phyloP scores from a whole-genome alignment of 1,140 invertebrate genomes.

The Dendroctonus ponderosae region DNA sequence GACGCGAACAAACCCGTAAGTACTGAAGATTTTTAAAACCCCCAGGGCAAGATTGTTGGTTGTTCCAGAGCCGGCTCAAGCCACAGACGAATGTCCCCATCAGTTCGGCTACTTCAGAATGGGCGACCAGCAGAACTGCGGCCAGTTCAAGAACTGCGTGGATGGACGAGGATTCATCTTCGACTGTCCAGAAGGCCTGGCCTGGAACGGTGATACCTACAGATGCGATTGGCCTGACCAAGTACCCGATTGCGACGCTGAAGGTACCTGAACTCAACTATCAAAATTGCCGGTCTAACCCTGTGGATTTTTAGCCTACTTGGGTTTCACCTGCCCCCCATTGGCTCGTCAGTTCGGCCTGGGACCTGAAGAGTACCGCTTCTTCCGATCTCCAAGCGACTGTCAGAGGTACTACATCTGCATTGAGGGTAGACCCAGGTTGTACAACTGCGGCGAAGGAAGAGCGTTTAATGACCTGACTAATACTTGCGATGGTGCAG shows the following conservation, averaged over 20 bases:
- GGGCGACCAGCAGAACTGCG: conserved; percentile 70
- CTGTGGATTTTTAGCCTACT: conserved; percentile 54
- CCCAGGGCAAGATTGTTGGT: conserved; percentile 6
- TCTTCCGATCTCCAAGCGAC: conserved; percentile 60
- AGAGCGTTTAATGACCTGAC: conserved; percentile 77
- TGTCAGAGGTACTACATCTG: conserved; percentile 84
- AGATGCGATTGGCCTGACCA: conserved; percentile 87
- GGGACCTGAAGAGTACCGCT: conserved; percentile 55
- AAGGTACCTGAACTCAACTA: conserved; percentile 55
- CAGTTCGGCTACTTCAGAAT: conserved; percentile 80
- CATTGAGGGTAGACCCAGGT: conserved; percentile 66
- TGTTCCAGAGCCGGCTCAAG: conserved; percentile 58
- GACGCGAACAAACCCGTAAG: conserved; percentile 70
- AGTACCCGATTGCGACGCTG: conserved; percentile 72
- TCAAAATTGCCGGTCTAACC: neutral
- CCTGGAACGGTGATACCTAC: conserved; percentile 74
- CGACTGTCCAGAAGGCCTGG: conserved; percentile 70
- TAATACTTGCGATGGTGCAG: conserved; percentile 71
- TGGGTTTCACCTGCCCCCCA: conserved; percentile 67
- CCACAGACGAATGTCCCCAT: conserved; percentile 78
- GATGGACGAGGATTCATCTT: conserved; percentile 61
- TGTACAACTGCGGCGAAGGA: conserved; percentile 73
- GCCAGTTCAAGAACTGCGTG: conserved; percentile 82
- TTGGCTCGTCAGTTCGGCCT: conserved; percentile 52
- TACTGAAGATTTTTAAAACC: conserved; percentile 35